A percentile compares a stretch with the other conserved stretches of the same genome.
Conservation (phyloP, 2,888 invertebrate genomes). For the Schrankia costaestrigalis region DNA sequence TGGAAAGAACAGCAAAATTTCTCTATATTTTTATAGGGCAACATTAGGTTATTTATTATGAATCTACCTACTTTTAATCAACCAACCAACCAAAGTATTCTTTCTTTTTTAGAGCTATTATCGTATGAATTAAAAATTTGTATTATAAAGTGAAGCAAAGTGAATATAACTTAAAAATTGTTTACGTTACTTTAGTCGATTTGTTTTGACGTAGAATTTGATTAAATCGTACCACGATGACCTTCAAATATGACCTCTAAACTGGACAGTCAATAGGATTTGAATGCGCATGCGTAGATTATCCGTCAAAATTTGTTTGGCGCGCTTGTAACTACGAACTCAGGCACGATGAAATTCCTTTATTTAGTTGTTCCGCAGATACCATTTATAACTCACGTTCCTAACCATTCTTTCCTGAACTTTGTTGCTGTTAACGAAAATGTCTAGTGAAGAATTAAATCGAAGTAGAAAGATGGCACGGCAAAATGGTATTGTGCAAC, state of each 20-base stretch:
- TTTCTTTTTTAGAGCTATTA: too few relatives aligned
- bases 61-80: too few relatives aligned
- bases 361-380: conserved; percentile 66
- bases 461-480: conserved; percentile 72
- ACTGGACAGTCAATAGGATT: conserved; percentile 49
- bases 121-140: too few relatives aligned
- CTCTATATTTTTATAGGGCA: too few relatives aligned
- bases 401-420: conserved; percentile 25
- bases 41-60: too few relatives aligned
- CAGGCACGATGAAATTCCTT: conserved; percentile 70
- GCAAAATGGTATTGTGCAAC: conserved; percentile 93
- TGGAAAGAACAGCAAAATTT: too few relatives aligned
- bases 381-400: conserved; percentile 56
- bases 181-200: too few relatives aligned
- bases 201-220: too few relatives aligned
- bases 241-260: conserved; percentile 64
- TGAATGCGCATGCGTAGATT: conserved; percentile 64
- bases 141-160: too few relatives aligned
- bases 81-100: too few relatives aligned
- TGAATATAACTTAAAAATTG: too few relatives aligned
- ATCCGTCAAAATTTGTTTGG: conserved; percentile 66
- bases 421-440: conserved; percentile 45
- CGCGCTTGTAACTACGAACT: conserved; percentile 65
- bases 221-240: conserved; percentile 26
- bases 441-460: conserved; percentile 60